Evolutionary conservation across 2,888 invertebrate genomes (phyloP), one percentile per base, ranked within the genome.

Genomic region (Lasius fuliginosus): DNA sequence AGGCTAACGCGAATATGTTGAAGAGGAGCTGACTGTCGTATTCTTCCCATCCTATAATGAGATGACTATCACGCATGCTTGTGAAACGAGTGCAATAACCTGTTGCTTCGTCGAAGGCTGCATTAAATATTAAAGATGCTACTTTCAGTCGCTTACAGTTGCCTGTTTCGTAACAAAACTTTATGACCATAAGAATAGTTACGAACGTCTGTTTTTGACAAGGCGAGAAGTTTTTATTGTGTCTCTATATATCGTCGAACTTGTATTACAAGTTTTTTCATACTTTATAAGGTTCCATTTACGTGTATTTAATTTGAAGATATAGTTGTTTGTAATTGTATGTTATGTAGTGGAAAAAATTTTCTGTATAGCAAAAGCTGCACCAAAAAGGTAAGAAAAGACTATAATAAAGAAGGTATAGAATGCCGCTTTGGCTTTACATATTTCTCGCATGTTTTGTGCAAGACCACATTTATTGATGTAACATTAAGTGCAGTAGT

Each of bases 101-200:
- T 46, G n/a, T 23, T 23, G 36, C 4, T 2, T 60, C 71, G 9
- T 42, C 49, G 64, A 33, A 46, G 9, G 0, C 46, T n/a, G 46
- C 49, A 75, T 75, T 75, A 75, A 75, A 64, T 75, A 42, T 62
- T 62, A 33, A 15, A 60, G 11, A 30, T 60, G 58, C 58, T 60
- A n/a, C 56, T 15, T 15, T 15, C 46, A 53, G 15, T 56, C 23
- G 56, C 5, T 56, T 1, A 56, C 23, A 56, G 23, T n/a, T 56
- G 23, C 3, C 23, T n/a, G 23, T 56, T 56, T n/a, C 23, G 27
- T 23, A n/a, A 56, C 9, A n/a, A 56, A 56, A 56, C n/a, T 56
- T 56, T 56, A 9, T 6, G 18, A 6, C 6, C 9, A 23, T 23
- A 56, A 23, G 23, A 23, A 8, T 56, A 36, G 12, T 23, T 40